These are phyloP conservation scores for Macrocentrus cingulum DNA, from an alignment of 1,140 invertebrate species.

Conservation along the genomic window DNA sequence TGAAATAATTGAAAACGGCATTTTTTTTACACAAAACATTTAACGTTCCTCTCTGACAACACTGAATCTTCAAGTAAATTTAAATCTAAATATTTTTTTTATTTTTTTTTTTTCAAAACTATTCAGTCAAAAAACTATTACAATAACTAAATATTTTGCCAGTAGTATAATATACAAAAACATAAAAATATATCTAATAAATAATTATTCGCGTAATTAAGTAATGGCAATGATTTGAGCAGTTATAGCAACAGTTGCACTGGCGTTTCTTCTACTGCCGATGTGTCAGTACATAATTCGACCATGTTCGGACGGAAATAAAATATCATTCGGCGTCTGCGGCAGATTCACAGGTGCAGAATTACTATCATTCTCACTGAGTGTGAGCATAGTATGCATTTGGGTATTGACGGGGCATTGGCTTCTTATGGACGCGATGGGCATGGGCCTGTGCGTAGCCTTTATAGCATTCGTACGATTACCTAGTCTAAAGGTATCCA, in stretches of 20 bases:
- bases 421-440: conserved; percentile 97
- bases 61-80: no score
- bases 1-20: no score
- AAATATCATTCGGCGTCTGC: conserved; percentile 89
- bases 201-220: no score
- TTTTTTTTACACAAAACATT: no score
- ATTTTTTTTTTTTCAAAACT: no score
- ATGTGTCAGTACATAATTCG: conserved; percentile 96
- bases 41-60: no score
- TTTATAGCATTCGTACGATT: conserved; percentile 95
- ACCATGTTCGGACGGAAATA: conserved; percentile 81
- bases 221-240: conserved; percentile 23
- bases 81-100: no score
- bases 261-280: conserved; percentile 92
- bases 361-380: conserved; percentile 88
- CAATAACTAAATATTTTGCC: no score
- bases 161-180: no score
- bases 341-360: conserved; percentile 91
- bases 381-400: conserved; percentile 91
- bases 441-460: conserved; percentile 96
- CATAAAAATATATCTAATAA: no score
- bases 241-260: conserved; percentile 95
- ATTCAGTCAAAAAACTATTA: no score
- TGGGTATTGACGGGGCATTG: conserved; percentile 97
- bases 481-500: conserved; percentile 95